Base-by-base conservation (phyloP, 2,797 vertebrate species). In the Rhyacichthys aspro region DNA sequence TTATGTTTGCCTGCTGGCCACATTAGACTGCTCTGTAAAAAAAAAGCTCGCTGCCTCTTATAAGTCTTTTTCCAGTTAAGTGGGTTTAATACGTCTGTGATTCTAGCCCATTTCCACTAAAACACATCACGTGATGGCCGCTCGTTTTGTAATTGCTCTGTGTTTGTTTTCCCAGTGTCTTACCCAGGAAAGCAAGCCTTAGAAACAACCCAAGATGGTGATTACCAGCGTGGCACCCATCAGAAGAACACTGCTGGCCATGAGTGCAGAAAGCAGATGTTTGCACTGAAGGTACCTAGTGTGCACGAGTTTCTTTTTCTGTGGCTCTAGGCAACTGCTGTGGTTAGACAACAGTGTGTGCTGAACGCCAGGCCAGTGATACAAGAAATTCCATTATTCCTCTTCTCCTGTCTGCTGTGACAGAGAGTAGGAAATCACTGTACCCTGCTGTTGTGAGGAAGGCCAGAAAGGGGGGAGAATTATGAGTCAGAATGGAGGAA, bases 311-410 rank as follows among this genome's bases (percentile, higher is more conserved):
- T 59, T 45, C 36, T 39, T 63, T 8, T 67, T 69, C 23, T 54
- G 59, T 54, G 44, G 9, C 57, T 65, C 33, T 2, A 65, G 44
- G 43, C 71, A 43, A 74, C 60, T 59, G 72, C 71, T 74, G 67
- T 62, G 57, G 75, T 78, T 58, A 43, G 56, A 62, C 61, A 54
- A 72, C 70, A 36, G 36, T 63, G 57, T 74, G 63, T 79, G 74
- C 69, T 28, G 76, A 58, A 64, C 56, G 15, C 48, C 57, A 58
- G 71, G 62, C 65, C 61, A 3, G 32, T 33, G 49, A 64, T 75
- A 67, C 74, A 83, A 85, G 71, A 85, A 80, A 85, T 84, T 75
- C 84, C 78, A 83, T 88, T 81, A 88, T 81, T 63, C 72, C 67
- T 74, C 72, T 76, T 80, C 71, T 83, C 64, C 81, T 64, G 76